Conservation (phyloP, 2,888 invertebrate genomes). For the Portevinia maculata region DNA sequence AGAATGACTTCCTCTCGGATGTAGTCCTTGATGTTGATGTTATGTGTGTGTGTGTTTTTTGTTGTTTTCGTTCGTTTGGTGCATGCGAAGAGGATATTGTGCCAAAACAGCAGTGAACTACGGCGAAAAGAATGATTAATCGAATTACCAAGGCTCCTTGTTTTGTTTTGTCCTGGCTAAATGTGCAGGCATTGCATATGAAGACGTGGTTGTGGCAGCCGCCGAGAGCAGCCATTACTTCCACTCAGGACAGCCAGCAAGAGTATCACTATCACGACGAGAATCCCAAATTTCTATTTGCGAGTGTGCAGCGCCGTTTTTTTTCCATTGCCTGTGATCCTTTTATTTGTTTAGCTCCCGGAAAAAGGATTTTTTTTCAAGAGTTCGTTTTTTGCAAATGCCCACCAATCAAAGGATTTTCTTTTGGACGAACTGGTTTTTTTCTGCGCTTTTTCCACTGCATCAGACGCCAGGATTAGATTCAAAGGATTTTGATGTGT, state of each 20-base stretch:
- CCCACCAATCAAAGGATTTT: constrained; percentile 74
- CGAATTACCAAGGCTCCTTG: constrained; percentile 72
- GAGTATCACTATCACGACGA: constrained; percentile 64
- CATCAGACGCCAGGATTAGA: constrained; percentile 69
- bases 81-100: constrained; percentile 69
- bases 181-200: constrained; percentile 73
- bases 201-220: constrained; percentile 45
- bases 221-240: constrained; percentile 64
- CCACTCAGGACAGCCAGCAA: constrained; percentile 65
- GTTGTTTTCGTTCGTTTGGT: constrained; percentile 26
- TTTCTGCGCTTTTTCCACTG: constrained; percentile 47
- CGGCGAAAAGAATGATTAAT: constrained; percentile 70
- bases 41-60: constrained; percentile 29
- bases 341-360: constrained; percentile 48
- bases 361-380: constrained; percentile 21
- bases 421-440: constrained; percentile 19
- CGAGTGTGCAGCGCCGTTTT: constrained; percentile 63
- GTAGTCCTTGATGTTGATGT: constrained; percentile 66
- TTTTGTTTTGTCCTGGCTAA: constrained; percentile 59
- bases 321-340: constrained; percentile 19
- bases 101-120: constrained; percentile 63
- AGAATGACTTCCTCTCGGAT: constrained; percentile 72
- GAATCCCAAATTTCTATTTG: constrained; percentile 62
- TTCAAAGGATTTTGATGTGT: constrained; percentile 56
- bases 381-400: constrained; percentile 45